Evolutionary conservation across 2,888 invertebrate genomes (phyloP).

Genomic region (Hypomecis atomaria): DNA sequence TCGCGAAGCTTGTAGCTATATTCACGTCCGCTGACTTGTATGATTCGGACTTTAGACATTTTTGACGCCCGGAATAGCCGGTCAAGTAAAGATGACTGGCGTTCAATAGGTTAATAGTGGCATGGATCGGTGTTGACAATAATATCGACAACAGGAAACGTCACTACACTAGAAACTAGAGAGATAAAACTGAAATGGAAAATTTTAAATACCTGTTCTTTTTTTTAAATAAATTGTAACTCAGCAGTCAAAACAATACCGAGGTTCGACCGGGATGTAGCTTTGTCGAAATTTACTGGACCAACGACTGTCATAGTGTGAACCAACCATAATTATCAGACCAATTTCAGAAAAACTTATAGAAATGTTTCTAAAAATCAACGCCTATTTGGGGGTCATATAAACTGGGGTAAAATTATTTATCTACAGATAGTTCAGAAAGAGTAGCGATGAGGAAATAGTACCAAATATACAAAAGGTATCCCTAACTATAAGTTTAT

Average conservation of each 20-base stretch:
- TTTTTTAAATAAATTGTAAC: too few relatives aligned
- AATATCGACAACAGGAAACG: too few relatives aligned
- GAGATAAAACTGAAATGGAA: neutral
- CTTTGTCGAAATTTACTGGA: too few relatives aligned
- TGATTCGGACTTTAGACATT: too few relatives aligned
- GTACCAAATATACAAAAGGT: slow-evolving; percentile 56
- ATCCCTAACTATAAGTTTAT: slow-evolving; percentile 46
- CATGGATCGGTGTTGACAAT: too few relatives aligned
- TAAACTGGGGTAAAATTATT: neutral
- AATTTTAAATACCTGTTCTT: neutral
- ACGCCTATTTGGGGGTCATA: neutral
- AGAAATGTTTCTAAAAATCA: neutral
- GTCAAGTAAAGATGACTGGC: too few relatives aligned
- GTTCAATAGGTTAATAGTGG: too few relatives aligned
- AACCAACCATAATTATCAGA: neutral
- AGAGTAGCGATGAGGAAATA: slow-evolving; percentile 30
- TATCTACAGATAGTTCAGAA: slow-evolving; percentile 11
- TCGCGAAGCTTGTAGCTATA: too few relatives aligned
- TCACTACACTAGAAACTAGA: neutral
- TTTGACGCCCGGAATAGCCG: too few relatives aligned
- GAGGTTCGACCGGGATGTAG: too few relatives aligned
- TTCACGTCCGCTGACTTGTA: too few relatives aligned
- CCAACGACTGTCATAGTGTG: neutral
- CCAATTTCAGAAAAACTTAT: neutral
- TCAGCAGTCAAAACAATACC: too few relatives aligned